These are phyloP conservation scores for Grus americana DNA, from an alignment of 2,113 vertebrate genomes.

Conservation along the genomic window DNA sequence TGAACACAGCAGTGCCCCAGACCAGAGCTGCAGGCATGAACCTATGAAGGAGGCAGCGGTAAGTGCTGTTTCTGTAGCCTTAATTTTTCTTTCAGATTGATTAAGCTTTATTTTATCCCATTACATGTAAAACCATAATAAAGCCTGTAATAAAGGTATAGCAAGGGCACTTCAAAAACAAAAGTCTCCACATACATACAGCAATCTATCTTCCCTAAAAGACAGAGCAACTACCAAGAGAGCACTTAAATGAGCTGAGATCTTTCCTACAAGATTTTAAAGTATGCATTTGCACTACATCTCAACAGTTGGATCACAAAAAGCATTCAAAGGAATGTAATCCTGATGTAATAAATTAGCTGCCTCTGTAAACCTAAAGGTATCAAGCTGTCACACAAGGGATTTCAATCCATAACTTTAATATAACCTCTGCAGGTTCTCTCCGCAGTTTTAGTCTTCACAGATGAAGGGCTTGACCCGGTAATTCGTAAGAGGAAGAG, in stretches of 20 bases:
- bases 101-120: background rate
- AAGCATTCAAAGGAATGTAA: background rate
- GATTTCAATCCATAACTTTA: background rate
- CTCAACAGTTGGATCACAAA: background rate
- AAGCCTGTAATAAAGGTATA: background rate
- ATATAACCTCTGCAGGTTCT: background rate
- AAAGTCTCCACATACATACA: background rate
- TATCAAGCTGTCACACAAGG: constrained; percentile 5
- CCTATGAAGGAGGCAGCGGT: background rate
- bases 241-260: background rate
- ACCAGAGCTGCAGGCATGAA: background rate
- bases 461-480: background rate
- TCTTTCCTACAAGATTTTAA: background rate
- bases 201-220: background rate
- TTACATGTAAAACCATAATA: background rate
- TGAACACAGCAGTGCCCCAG: background rate
- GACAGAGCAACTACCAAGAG: background rate
- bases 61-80: background rate
- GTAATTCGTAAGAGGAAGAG: background rate
- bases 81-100: background rate
- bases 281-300: background rate
- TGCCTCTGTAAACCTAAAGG: background rate
- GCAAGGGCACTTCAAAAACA: background rate
- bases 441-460: background rate
- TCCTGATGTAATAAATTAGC: background rate